Evolutionary conservation across 1,140 invertebrate species (phyloP).

Genomic region (Linepithema humile): DNA sequence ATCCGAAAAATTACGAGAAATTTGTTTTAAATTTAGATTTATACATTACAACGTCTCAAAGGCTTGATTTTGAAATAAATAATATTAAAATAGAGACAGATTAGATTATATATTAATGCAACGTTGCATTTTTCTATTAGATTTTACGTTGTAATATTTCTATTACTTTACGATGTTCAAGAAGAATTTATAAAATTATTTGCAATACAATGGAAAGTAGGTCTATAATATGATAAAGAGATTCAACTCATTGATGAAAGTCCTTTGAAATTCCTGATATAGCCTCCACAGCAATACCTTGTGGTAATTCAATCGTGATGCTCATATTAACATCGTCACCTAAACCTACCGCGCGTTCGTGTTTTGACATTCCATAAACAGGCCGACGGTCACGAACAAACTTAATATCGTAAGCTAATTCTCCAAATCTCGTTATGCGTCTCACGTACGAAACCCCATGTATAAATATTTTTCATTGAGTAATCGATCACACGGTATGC

Average conservation of each 20-base stretch:
- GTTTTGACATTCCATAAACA: conserved; percentile 33
- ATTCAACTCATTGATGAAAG: background rate
- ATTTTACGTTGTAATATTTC: too few relatives aligned
- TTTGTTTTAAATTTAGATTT: background rate
- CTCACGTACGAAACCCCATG: conserved; percentile 36
- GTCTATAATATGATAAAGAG: background rate
- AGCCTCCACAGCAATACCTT: background rate
- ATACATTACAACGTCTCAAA: background rate
- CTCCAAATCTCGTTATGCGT: background rate
- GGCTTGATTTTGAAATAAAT: too few relatives aligned
- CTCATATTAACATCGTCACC: background rate
- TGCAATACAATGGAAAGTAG: background rate
- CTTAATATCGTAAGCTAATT: conserved; percentile 21
- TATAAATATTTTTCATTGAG: conserved; percentile 63
- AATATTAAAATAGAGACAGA: too few relatives aligned
- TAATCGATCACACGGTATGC: conserved; percentile 27
- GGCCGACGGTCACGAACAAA: background rate
- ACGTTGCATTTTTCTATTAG: too few relatives aligned
- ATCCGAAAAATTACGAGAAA: background rate
- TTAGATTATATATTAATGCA: too few relatives aligned
- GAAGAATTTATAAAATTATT: background rate
- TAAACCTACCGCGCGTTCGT: conserved; percentile 1
- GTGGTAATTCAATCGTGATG: conserved; percentile 17
- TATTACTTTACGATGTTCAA: too few relatives aligned
- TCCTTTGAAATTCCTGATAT: background rate